A percentile compares a stretch with the other conserved stretches of the same genome.
Conservation (phyloP, 1,140 invertebrate genomes). For the Potamilus streckersoni region DNA sequence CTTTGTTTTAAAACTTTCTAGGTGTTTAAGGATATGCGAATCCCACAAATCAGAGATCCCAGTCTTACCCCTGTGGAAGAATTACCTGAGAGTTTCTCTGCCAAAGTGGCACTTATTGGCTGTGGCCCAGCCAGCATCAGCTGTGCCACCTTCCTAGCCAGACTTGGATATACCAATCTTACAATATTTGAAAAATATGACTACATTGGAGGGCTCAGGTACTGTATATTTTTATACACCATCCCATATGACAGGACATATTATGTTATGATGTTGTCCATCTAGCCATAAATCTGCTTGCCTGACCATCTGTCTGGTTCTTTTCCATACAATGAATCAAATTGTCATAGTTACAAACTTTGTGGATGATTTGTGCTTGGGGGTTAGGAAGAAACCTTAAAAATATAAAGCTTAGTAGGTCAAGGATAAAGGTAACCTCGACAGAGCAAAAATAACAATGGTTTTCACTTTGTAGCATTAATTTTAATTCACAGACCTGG, state of each 20-base stretch:
- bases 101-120: conserved; percentile 90
- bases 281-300: too few relatives aligned
- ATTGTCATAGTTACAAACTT: too few relatives aligned
- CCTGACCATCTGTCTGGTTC: too few relatives aligned
- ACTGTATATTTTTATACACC: conserved; percentile 19
- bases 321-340: too few relatives aligned
- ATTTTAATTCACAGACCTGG: too few relatives aligned
- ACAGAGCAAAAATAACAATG: too few relatives aligned
- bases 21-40: conserved; percentile 94
- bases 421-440: neutral
- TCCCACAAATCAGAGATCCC: conserved; percentile 86
- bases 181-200: conserved; percentile 93
- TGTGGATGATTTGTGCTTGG: too few relatives aligned
- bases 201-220: conserved; percentile 91
- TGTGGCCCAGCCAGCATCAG: conserved; percentile 97
- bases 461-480: too few relatives aligned
- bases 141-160: conserved; percentile 93
- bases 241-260: too few relatives aligned
- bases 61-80: conserved; percentile 65
- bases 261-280: too few relatives aligned
- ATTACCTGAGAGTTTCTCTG: conserved; percentile 73
- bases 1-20: conserved; percentile 56
- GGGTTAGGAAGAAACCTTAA: too few relatives aligned
- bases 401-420: too few relatives aligned
- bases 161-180: conserved; percentile 91